Conservation (phyloP, 2,888 invertebrate genomes). For the Autographa pulchrina region DNA sequence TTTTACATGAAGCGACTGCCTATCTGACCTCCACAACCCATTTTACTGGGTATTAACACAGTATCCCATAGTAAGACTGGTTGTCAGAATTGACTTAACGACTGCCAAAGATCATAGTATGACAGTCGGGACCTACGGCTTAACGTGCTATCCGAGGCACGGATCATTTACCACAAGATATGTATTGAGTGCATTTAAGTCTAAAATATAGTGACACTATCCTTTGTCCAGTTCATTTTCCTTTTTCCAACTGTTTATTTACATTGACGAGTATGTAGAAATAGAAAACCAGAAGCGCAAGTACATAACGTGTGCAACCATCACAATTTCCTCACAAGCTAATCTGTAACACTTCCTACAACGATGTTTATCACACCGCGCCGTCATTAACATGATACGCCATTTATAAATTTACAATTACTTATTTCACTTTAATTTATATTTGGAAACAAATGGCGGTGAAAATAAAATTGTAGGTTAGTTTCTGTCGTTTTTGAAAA, state of each 20-base stretch:
- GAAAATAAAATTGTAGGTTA: neutral
- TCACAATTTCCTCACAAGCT: slow-evolving; percentile 47
- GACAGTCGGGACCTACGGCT: too few relatives aligned
- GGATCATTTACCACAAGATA: too few relatives aligned
- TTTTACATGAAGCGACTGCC: too few relatives aligned
- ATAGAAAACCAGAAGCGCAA: slow-evolving; percentile 56
- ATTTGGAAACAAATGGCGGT: neutral
- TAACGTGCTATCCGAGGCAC: too few relatives aligned
- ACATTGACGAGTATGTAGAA: slow-evolving; percentile 30
- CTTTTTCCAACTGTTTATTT: neutral
- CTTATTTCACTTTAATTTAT: slow-evolving; percentile 5
- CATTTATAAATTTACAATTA: slow-evolving; percentile 25
- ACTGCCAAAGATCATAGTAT: too few relatives aligned
- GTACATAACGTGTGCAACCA: slow-evolving; percentile 43
- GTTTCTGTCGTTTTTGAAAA: neutral
- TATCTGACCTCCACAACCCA: too few relatives aligned
- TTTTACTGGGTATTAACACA: too few relatives aligned
- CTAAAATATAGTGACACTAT: too few relatives aligned
- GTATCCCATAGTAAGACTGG: too few relatives aligned
- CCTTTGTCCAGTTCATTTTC: too few relatives aligned
- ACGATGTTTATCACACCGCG: slow-evolving; percentile 59
- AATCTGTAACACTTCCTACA: slow-evolving; percentile 58
- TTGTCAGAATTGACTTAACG: too few relatives aligned
- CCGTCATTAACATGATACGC: slow-evolving; percentile 42
- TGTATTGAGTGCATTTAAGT: too few relatives aligned